Percentiles rank a stretch among this genome's conserved stretches.
phyloP scores from a whole-genome alignment of 2,797 vertebrate genomes.

The Crotalus adamanteus region DNA sequence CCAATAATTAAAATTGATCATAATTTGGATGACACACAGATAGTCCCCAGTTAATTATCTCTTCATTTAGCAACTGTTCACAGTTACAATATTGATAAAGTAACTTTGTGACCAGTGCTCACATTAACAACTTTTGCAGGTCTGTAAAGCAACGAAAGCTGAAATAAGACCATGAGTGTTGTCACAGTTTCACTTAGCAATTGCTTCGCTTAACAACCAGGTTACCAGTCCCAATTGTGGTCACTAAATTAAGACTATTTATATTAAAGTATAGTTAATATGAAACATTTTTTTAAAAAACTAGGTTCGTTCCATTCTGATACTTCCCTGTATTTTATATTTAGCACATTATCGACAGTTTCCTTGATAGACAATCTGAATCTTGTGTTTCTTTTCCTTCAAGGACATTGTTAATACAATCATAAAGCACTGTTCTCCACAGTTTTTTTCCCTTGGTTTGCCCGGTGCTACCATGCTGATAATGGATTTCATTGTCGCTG shows the following conservation, averaged over 20 bases:
- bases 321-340: neutral
- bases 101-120: neutral
- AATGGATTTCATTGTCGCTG: conserved; percentile 96
- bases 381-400: conserved; percentile 35
- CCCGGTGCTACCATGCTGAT: conserved; percentile 97
- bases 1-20: neutral
- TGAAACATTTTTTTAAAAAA: neutral
- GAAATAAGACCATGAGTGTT: neutral
- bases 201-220: neutral
- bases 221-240: neutral
- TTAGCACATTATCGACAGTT: neutral
- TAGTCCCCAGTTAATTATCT: neutral
- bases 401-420: conserved; percentile 99
- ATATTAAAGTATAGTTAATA: neutral
- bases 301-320: conserved; percentile 9
- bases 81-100: neutral
- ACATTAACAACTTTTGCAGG: neutral
- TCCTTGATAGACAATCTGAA: neutral
- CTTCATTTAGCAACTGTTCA: neutral
- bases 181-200: neutral
- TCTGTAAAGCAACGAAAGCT: neutral
- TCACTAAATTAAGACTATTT: neutral
- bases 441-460: conserved; percentile 95
- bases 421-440: conserved; percentile 98
- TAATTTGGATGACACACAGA: neutral